Evolutionary conservation across 2,797 vertebrate genomes (phyloP), one percentile per base, ranked within the genome.

Genomic region (Acomys russatus): DNA sequence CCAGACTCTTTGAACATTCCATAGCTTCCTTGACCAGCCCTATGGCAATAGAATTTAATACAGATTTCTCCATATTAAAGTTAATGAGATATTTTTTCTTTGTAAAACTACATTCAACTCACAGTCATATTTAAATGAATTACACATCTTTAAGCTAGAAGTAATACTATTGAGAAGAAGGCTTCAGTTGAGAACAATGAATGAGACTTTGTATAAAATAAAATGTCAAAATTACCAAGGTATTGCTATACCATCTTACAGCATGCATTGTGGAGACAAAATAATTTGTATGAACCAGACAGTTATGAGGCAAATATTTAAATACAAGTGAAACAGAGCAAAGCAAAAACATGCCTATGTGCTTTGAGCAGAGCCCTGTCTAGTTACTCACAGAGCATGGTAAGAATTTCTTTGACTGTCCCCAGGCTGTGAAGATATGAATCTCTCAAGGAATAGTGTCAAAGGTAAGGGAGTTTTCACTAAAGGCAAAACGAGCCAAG

Each of bases 401-500:
- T 88, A 96, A 88, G 23, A 22, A 12, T 83, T 78, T 66, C 54
- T 64, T 64, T 28, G 71, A 35, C 66, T 56, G 78, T 4, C 76
- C 63, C 64, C 54, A 86, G 90, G 64, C 77, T 92, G 33, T 91
- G 61, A 61, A 87, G 92, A 91, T 94, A 88, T 0, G 15, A 11
- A 78, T 90, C 71, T 74, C 70, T 44, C 82, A 22, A 35, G 83
- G 49, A 79, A 61, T 0, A 73, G 23, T 61, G 56, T 61, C 70
- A 59, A 93, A 79, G 35, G 23, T 11, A 93, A 96, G 14, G 86
- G 22, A 92, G 20, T 14, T 96, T 94, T 95, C 74, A 80, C 59
- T 8, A 66, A 92, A 30, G 49, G 15, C 76, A 90, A 96, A 96
- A 63, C 6, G 83, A 94, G 91, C 64, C 51, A 91, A 96, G 80